phyloP scores from a whole-genome alignment of 2,797 vertebrate genomes.

The Chelon labrosus region DNA sequence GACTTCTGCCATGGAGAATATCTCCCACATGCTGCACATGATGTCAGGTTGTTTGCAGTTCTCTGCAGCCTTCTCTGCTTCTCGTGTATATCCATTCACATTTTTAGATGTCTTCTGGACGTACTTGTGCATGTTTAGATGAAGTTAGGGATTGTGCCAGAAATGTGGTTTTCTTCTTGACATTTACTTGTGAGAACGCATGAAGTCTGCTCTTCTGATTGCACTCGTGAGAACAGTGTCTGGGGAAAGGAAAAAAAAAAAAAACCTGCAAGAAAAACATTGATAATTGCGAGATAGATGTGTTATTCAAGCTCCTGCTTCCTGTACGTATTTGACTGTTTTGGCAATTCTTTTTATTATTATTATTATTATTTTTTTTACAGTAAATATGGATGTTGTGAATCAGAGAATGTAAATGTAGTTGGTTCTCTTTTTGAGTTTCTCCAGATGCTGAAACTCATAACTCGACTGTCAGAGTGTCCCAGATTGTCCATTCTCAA shows the following conservation, averaged over 20 bases:
- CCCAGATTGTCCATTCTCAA: background rate
- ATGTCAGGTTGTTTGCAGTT: slow-evolving; percentile 58
- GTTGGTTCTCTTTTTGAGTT: background rate
- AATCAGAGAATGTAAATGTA: slow-evolving; percentile 1
- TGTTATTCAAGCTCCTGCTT: background rate
- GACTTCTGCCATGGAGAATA: slow-evolving; percentile 59
- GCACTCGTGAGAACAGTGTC: background rate
- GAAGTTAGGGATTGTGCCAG: slow-evolving; percentile 26
- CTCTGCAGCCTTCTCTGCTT: slow-evolving; percentile 17
- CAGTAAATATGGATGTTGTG: background rate
- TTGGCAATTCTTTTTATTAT: no score
- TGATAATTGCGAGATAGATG: background rate
- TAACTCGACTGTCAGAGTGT: background rate
- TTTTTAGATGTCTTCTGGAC: slow-evolving; percentile 16
- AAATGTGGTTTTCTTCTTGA: slow-evolving; percentile 33
- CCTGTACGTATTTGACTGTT: no score
- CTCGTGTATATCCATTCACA: slow-evolving; percentile 42
- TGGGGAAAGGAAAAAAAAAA: background rate
- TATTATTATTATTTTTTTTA: slow-evolving; percentile 4
- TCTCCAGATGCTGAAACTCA: background rate
- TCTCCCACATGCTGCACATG: slow-evolving; percentile 61
- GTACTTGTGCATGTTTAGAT: slow-evolving; percentile 3
- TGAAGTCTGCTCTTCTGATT: slow-evolving; percentile 15
- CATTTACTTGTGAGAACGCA: background rate
- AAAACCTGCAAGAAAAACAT: background rate